phyloP scores from a whole-genome alignment of 2,888 invertebrate genomes.

The Diploptera punctata region DNA sequence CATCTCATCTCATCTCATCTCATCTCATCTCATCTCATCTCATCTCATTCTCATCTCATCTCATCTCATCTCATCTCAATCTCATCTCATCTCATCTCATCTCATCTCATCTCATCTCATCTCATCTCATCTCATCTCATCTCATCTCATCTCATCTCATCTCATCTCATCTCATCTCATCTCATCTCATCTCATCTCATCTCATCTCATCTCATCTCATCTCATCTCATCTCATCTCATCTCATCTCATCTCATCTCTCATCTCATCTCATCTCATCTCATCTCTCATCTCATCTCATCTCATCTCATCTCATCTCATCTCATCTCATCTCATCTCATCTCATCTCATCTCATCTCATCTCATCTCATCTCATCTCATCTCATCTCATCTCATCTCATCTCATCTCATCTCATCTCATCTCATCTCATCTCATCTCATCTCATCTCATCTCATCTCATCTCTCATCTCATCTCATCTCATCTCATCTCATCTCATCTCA shows the following conservation, averaged over 20 bases:
- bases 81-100: neutral
- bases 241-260: neutral
- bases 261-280: neutral
- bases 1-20: constrained; percentile 4
- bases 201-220: no score
- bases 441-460: neutral
- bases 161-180: neutral
- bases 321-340: neutral
- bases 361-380: neutral
- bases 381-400: neutral
- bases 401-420: neutral
- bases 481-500: neutral
- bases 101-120: neutral
- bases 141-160: neutral
- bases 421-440: neutral
- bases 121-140: neutral
- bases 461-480: neutral
- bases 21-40: no score
- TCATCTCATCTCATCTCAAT: neutral
- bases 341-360: neutral
- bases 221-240: neutral
- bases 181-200: neutral
- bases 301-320: neutral
- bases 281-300: constrained; percentile 1
- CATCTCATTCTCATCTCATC: neutral